Base-by-base conservation (phyloP, 2,888 invertebrate species). In the Rhorus exstirpatorius region DNA sequence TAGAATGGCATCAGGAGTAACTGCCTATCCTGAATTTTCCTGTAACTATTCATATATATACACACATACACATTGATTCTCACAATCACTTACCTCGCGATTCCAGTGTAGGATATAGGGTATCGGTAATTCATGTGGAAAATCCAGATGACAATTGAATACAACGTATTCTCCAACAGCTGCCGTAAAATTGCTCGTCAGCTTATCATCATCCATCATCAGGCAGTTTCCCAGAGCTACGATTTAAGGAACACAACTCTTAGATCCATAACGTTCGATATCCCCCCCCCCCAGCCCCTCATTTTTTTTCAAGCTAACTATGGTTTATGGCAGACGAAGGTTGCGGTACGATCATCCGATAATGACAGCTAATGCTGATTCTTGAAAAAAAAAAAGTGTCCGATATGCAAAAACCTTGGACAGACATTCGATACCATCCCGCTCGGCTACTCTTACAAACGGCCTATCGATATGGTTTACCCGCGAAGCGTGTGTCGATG, bases 71-170 rank as follows among this genome's bases (percentile, higher is more conserved):
- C 6, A 51, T 67, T 53, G 31, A 31, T 31, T 6, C 2, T 31
- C 7, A 41, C 10, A 24, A 10, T 26, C 65, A 90, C 96, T 96
- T 94, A 97, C 97, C 92, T 97, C 97, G 93, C 97, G 97, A 90
- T 96, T 97, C 98, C 98, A 98, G 91, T 97, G 96, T 77, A 98
- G 94, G 89, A 97, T 96, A 93, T 97, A 98, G 7, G 97, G 97
- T 88, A 97, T 97, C 88, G 96, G 96, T 90, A 96, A 95, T 90
- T 96, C 96, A 92, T 97, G 97, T 83, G 97, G 97, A 93, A 97
- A 98, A 93, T 97, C 97, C 88, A 98, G 95, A 88, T 96, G 96
- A 93, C 97, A 97, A 94, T 97, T 96, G 93, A 97, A 95, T 86
- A 97, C 95, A 74, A 96, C 96, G 90, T 95, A 95, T 85, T 97